Evolutionary conservation across 2,113 vertebrate genomes (phyloP), one percentile per base, ranked within the genome.

Genomic region (Taxidea taxus): DNA sequence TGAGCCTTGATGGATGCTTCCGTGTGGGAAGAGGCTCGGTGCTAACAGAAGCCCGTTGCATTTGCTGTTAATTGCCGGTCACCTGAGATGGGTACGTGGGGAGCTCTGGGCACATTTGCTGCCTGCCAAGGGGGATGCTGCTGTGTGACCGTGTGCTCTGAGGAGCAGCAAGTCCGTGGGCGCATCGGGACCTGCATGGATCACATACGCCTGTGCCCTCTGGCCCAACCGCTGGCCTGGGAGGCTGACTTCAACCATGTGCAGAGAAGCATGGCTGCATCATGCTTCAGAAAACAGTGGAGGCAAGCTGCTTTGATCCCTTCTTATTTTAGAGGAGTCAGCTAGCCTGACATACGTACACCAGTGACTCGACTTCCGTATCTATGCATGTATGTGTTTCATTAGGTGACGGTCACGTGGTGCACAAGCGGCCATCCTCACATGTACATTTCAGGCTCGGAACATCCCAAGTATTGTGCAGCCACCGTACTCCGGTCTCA

Each of bases 241-340:
- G 74, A 86, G 72, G 89, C 91, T 91, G 91, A 80, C 95, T 51
- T 47, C 93, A 93, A 81, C 70, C 90, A 72, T 80, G 39, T 64
- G 90, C 4, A 13, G 68, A 6, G 9, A 31, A 78, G 39, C 31
- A 14, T 12, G 74, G 74, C 56, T 95, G n/a, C 83, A 70, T 60
- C 84, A 29, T 87, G 90, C 58, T 90, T 87, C 12, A 4, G 68
- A 39, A 51, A 39, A 90, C 39, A 34, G 6, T 42, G 7, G 34
- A n/a, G 29, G 64, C 47, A 75, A 87, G 42, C 84, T 13, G 27
- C 21, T 44, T 68, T 74, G n/a, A 2, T 18, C 88, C 29, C 27
- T 68, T 72, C 72, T 83, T 74, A 2, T 68, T 83, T 49, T 31
- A 74, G 75, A 87, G 60, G 47, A 12, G 15, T 25, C n/a, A 64